Evolutionary conservation across 2,113 vertebrate species (phyloP), one percentile per base, ranked within the genome.

Genomic region (Otis tarda): DNA sequence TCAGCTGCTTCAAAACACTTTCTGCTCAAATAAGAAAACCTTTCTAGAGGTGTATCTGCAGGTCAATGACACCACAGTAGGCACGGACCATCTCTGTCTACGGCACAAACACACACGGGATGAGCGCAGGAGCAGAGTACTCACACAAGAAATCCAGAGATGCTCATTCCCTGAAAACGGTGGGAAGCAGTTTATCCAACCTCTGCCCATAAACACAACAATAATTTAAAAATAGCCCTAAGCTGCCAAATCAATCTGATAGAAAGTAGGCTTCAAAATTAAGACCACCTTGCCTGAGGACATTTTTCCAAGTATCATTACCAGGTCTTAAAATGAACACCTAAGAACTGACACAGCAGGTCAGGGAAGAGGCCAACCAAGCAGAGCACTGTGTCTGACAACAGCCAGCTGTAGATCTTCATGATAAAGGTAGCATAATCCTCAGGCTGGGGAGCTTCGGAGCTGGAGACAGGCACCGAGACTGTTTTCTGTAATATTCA

Each of bases 21-120:
- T 2, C 53, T 68, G 55, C 53, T 67, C 39, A 65, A 50, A 20
- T 24, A 50, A 41, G 60, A 55, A 83, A 89, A 50, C 5, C 12
- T 76, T 84, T 28, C 57, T 50, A 49, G 53, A 77, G 45, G 9
- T 14, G 73, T 39, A 30, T 9, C 22, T 13, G 2, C 1, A 13
- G 76, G 73, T 37, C 83, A 79, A 4, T 50, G 45, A 22, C 56
- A 81, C 21, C 3, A 0, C 52, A 52, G 61, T 18, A 57, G 78
- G 59, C 1, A 1, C 47, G 49, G 64, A 31, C 31, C 21, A 0
- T 1, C 4, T 10, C 60, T 50, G 49, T n/a, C 77, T 41, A 1
- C 2, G n/a, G 56, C 73, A 93, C 55, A 56, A 50, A 79, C 4
- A n/a, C 14, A 43, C 33, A 19, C 67, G 41, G 41, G 14, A 43